These are phyloP conservation scores for Meliscaeva auricollis DNA, from an alignment of 2,888 invertebrate species.

Conservation along the genomic window DNA sequence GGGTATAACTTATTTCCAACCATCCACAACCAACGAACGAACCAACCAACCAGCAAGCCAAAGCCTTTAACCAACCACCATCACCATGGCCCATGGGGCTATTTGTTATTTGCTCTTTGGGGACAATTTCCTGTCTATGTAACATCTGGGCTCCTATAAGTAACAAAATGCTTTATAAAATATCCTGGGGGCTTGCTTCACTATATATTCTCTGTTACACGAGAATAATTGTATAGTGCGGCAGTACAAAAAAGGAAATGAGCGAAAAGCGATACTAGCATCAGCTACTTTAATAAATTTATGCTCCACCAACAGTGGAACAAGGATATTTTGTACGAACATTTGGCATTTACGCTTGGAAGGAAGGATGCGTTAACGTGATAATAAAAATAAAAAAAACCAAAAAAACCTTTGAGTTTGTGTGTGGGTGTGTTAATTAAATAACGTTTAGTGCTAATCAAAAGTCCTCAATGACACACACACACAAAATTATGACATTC, in stretches of 20 bases:
- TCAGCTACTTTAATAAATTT: slow-evolving; percentile 22
- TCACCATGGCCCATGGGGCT: slow-evolving; percentile 36
- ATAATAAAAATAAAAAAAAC: too few species aligned
- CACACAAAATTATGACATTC: neutral
- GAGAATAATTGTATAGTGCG: neutral
- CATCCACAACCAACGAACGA: neutral
- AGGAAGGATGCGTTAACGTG: neutral
- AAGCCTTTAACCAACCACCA: slow-evolving; percentile 3
- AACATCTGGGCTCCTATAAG: slow-evolving; percentile 33
- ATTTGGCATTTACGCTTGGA: neutral
- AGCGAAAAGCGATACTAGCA: neutral
- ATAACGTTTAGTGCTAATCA: slow-evolving; percentile 18
- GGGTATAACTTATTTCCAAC: slow-evolving; percentile 4
- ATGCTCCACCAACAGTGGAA: neutral
- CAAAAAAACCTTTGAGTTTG: too few species aligned
- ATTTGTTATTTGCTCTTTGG: slow-evolving; percentile 60
- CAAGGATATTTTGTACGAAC: neutral
- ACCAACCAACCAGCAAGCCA: neutral
- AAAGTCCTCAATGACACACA: slow-evolving; percentile 9
- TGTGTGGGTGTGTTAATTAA: slow-evolving; percentile 11
- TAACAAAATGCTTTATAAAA: slow-evolving; percentile 43
- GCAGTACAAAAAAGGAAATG: slow-evolving; percentile 9
- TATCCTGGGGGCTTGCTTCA: slow-evolving; percentile 39
- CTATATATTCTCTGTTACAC: neutral
- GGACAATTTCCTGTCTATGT: slow-evolving; percentile 54